Evolutionary conservation across 2,797 vertebrate genomes (phyloP).

Genomic region (Xenentodon cancila): DNA sequence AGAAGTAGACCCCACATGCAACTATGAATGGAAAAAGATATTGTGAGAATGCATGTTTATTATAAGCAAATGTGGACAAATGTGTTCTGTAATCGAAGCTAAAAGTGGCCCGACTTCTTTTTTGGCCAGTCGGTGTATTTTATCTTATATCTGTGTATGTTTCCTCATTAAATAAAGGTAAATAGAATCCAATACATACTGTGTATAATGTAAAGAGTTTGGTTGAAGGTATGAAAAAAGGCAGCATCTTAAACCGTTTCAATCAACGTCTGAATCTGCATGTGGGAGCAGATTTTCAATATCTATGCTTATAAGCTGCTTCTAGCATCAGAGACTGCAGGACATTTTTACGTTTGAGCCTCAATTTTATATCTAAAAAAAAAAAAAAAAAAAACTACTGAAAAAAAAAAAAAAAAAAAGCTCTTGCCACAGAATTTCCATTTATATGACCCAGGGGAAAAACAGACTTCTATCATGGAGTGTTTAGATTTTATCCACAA

Average conservation of each 20-base stretch:
- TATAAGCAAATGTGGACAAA: too few relatives aligned
- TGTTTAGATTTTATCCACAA: not conserved
- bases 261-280: conserved; percentile 12
- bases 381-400: too few relatives aligned
- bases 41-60: too few relatives aligned
- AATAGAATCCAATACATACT: not conserved
- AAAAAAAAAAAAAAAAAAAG: not conserved
- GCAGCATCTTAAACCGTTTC: conserved; percentile 1
- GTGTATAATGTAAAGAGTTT: not conserved
- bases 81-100: too few relatives aligned
- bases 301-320: conserved; percentile 15
- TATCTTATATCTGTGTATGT: not conserved
- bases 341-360: conserved; percentile 9
- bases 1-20: too few relatives aligned
- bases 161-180: not conserved
- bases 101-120: too few relatives aligned
- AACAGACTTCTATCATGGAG: not conserved
- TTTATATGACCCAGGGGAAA: conserved; percentile 9
- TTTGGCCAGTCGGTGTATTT: not conserved
- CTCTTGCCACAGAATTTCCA: not conserved
- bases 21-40: too few relatives aligned
- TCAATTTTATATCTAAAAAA: conserved; percentile 4
- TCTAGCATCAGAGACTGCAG: conserved; percentile 1
- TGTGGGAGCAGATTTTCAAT: conserved; percentile 3
- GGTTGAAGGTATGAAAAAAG: not conserved